Conservation (phyloP, 2,113 vertebrate species). For the Salvelinus alpinus region DNA sequence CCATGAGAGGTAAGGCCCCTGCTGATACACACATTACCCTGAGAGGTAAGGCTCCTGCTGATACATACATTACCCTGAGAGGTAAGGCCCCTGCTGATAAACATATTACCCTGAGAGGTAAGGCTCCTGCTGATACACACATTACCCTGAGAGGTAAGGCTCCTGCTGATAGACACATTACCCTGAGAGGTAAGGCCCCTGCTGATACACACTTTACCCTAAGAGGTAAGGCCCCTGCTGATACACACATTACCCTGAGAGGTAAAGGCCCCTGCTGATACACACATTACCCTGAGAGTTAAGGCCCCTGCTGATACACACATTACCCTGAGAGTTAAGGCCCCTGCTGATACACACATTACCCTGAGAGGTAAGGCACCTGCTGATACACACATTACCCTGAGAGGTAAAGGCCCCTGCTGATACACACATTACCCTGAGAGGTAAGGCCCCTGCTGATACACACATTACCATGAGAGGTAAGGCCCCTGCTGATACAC, state of each 20-base stretch:
- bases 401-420: background rate
- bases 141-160: slow-evolving; percentile 20
- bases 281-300: slow-evolving; percentile 36
- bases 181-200: background rate
- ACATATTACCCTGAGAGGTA: slow-evolving; percentile 31
- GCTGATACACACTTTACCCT: slow-evolving; percentile 40
- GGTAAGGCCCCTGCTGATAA: slow-evolving; percentile 1
- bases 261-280: background rate
- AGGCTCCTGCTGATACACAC: slow-evolving; percentile 20
- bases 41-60: too few relatives aligned
- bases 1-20: background rate
- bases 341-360: slow-evolving; percentile 30
- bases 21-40: slow-evolving; percentile 41
- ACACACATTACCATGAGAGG: slow-evolving; percentile 36
- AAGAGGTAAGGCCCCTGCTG: too few relatives aligned
- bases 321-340: slow-evolving; percentile 20
- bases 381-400: slow-evolving; percentile 39
- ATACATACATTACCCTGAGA: slow-evolving; percentile 41
- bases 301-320: slow-evolving; percentile 17
- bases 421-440: slow-evolving; percentile 41
- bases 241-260: slow-evolving; percentile 42
- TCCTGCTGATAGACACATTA: slow-evolving; percentile 33
- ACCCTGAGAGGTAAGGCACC: background rate
- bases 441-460: background rate
- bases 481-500: slow-evolving; percentile 17